These are phyloP conservation scores for Aporrectodea caliginosa DNA, from an alignment of 1,140 invertebrate genomes.

Conservation along the genomic window DNA sequence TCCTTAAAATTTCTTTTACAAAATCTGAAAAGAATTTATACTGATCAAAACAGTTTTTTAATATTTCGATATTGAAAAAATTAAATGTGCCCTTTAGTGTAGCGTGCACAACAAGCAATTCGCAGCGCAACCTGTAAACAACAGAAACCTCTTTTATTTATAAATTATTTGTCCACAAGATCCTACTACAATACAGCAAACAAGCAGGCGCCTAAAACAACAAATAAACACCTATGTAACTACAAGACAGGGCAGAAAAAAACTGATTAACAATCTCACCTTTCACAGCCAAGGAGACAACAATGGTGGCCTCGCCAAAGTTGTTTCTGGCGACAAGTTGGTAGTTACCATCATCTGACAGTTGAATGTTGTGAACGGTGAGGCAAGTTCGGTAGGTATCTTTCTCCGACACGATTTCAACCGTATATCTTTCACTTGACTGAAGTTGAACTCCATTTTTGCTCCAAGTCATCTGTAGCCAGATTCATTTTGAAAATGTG, in stretches of 20 bases:
- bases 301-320: slow-evolving; percentile 67
- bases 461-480: neutral
- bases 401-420: slow-evolving; percentile 5
- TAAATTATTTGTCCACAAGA: too few species aligned
- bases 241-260: too few species aligned
- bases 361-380: slow-evolving; percentile 67
- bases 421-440: neutral
- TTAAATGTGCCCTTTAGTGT: too few species aligned
- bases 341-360: slow-evolving; percentile 85
- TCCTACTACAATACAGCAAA: neutral
- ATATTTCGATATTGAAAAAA: too few species aligned
- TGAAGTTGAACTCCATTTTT: neutral
- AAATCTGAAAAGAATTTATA: too few species aligned
- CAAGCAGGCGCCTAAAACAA: neutral
- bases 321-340: slow-evolving; percentile 73
- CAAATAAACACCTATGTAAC: neutral
- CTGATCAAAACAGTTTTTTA: too few species aligned
- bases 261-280: slow-evolving; percentile 32
- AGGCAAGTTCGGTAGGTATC: slow-evolving; percentile 49
- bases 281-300: slow-evolving; percentile 55
- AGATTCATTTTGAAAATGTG: too few species aligned
- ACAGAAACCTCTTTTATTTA: too few species aligned
- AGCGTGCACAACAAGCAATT: too few species aligned
- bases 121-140: too few species aligned
- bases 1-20: too few species aligned